Conservation (phyloP, 2,797 vertebrate genomes). For the Eulemur mongoz region DNA sequence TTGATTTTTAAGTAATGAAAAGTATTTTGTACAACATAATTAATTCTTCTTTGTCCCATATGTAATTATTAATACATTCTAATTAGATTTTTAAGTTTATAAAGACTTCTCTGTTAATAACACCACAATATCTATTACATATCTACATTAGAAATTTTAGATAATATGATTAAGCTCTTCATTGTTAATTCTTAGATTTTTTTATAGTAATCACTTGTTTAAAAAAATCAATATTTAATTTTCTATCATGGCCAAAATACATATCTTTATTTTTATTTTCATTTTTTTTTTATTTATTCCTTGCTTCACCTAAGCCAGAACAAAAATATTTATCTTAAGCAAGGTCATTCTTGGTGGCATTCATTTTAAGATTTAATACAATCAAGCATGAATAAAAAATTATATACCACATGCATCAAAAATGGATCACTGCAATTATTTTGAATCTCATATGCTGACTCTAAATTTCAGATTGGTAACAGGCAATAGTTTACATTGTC, state of each 20-base stretch:
- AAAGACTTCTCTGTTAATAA: neutral
- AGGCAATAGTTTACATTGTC: neutral
- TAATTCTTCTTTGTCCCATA: neutral
- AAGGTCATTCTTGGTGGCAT: neutral
- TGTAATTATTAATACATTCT: neutral
- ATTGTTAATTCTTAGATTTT: neutral
- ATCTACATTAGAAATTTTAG: neutral
- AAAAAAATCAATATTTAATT: neutral
- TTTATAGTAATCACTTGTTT: neutral
- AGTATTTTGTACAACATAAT: neutral
- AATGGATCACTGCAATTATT: neutral
- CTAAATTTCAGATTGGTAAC: neutral
- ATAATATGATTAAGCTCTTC: neutral
- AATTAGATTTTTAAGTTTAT: neutral
- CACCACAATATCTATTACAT: neutral
- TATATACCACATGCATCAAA: neutral
- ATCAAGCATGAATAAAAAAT: neutral
- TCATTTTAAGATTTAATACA: neutral
- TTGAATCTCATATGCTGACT: neutral
- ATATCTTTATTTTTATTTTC: neutral
- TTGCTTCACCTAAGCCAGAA: too few relatives aligned
- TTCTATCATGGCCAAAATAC: neutral
- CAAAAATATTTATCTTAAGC: neutral
- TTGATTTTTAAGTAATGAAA: neutral
- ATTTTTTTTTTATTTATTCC: too few relatives aligned